Base-by-base conservation (phyloP, 2,113 vertebrate species). In the Cygnus buccinator region DNA sequence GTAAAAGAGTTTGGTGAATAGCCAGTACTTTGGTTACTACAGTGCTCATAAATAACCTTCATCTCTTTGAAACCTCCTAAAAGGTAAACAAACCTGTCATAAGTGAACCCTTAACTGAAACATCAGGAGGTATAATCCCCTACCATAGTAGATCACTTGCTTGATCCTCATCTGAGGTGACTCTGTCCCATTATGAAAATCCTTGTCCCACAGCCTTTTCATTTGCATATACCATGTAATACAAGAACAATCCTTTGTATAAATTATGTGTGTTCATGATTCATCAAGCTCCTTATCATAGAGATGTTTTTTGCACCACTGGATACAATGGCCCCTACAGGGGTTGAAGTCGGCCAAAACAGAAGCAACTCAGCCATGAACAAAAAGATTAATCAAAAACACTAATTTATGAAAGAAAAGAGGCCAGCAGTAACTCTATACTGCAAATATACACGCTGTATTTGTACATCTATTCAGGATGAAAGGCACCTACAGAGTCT, bases 331-430 rank as follows among this genome's bases (percentile, higher is more conserved):
- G 79, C 55, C 96, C 85, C 85, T 92, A 94, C 57, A 95, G 75
- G 75, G 78, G 77, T 22, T 95, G 87, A 95, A 95, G 78, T 88
- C 87, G 95, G 87, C 82, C 93, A 95, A 91, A 93, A 94, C 44
- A 89, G 67, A 93, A 89, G 55, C 50, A 90, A 59, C 48, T 93
- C 35, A 0, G 85, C 85, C 85, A 73, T 77, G 91, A 94, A 80
- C 26, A 87, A 89, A 92, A 87, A 82, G 37, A 91, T 89, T 92
- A 94, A 95, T 96, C 95, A 94, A 93, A 92, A 4, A n/a, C 29
- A 79, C 52, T 79, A 93, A 96, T 88, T 81, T 57, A 75, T 73
- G 84, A 84, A 68, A 94, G 61, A 82, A 90, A 92, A 61, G 59
- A 89, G 20, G 35, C 43, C 55, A 89, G 48, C 39, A 59, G 71